Percentiles rank a stretch among this genome's conserved stretches.
These are phyloP conservation scores for Apamea anceps DNA, from an alignment of 2,888 invertebrate species.

Conservation along the genomic window DNA sequence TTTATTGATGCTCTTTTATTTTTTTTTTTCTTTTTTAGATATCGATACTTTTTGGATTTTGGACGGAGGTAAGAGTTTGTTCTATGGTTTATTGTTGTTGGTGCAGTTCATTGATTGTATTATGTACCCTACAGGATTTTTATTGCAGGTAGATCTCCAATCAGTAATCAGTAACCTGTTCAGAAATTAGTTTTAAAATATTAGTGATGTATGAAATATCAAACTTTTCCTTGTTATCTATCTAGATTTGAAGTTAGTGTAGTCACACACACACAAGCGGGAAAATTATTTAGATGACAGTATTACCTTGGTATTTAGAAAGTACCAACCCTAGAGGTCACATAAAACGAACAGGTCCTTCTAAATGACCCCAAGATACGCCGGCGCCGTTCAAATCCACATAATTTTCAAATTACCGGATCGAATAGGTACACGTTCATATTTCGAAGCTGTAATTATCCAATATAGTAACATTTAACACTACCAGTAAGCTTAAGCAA, in stretches of 20 bases:
- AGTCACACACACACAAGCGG: not conserved
- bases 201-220: not conserved
- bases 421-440: constrained; percentile 46
- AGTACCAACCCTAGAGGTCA: constrained; percentile 47
- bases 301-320: constrained; percentile 34
- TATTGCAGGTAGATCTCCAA: not conserved
- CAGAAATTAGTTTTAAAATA: not conserved
- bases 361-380: constrained; percentile 56
- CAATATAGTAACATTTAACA: constrained; percentile 57
- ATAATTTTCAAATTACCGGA: constrained; percentile 58
- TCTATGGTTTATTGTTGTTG: not conserved
- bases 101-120: not conserved
- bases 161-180: not conserved
- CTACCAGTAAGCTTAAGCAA: constrained; percentile 43
- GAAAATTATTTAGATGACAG: not conserved
- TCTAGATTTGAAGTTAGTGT: too few species aligned
- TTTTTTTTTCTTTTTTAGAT: not conserved
- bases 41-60: not conserved
- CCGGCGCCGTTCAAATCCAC: constrained; percentile 52
- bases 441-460: constrained; percentile 59
- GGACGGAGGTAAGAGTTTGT: not conserved
- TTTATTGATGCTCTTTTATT: constrained; percentile 33
- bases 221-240: too few species aligned
- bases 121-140: not conserved
- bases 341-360: constrained; percentile 44